Base-by-base conservation (phyloP, 2,888 invertebrate genomes). In the Leucania comma region DNA sequence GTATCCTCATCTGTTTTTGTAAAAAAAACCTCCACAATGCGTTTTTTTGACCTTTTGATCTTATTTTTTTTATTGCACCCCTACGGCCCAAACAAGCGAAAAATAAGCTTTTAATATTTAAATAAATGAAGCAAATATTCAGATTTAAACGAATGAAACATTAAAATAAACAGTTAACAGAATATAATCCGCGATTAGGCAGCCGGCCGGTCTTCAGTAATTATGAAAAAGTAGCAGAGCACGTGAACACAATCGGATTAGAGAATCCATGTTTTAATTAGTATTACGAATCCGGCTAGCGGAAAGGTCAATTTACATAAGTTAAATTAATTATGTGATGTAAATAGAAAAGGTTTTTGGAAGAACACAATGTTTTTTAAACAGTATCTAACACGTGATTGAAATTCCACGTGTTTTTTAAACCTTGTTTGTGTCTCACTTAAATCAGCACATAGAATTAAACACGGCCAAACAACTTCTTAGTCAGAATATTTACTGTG, bases 201-300 rank as follows among this genome's bases (percentile, higher is more conserved):
- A 54, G 64, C 56, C 38, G 46, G 51, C 35, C 26, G 62, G 24
- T 38, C 57, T 32, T 20, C 48, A 54, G 17, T 84, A 69, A 81
- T 81, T 70, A 84, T 83, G 66, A 68, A 71, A 81, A 77, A 81
- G 59, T 70, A 70, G 38, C 66, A 17, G 53, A 22, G 54, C 32
- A 78, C 67, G 61, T 29, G 82, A 65, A 57, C 62, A 82, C 78
- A 72, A 72, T 78, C 79, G 54, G 82, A 71, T 79, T 78, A 79
- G 26, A 56, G 46, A 68, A 58, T 72, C 10, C 82, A 82, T 78
- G 79, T 78, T 82, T 81, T 79, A 79, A 82, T 79, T 78, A 79
- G 61, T 59, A 72, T 64, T 68, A 58, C 78, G 53, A 71, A 68
- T 70, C 81, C 60, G 24, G 54, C 54, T 48, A 53, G 17, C 53